phyloP scores from a whole-genome alignment of 1,140 invertebrate species.

The Globodera rostochiensis region DNA sequence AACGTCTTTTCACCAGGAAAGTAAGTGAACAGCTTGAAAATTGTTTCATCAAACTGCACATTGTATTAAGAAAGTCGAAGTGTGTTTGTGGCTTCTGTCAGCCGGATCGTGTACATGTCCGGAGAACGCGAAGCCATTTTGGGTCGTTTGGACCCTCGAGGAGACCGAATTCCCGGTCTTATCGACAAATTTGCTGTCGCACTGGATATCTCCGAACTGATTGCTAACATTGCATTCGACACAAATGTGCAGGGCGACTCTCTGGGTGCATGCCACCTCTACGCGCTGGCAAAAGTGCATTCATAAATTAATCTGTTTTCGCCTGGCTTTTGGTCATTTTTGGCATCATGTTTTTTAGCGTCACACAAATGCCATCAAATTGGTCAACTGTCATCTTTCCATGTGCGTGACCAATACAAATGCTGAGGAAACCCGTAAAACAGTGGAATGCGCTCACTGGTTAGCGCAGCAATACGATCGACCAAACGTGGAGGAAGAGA shows the following conservation, averaged over 20 bases:
- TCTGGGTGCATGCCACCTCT: slow-evolving; percentile 43
- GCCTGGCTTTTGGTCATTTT: not conserved
- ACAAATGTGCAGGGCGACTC: slow-evolving; percentile 42
- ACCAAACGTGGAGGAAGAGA: slow-evolving; percentile 26
- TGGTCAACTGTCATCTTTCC: slow-evolving; percentile 32
- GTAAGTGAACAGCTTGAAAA: not conserved
- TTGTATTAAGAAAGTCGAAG: slow-evolving; percentile 43
- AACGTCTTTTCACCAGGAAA: slow-evolving; percentile 15
- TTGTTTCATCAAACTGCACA: not conserved
- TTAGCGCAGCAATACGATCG: slow-evolving; percentile 37
- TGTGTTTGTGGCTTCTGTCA: slow-evolving; percentile 61
- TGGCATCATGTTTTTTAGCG: slow-evolving; percentile 31
- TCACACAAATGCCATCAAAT: slow-evolving; percentile 44
- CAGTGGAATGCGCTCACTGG: slow-evolving; percentile 45
- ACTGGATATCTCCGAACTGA: slow-evolving; percentile 46
- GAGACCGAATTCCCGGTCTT: slow-evolving; percentile 43
- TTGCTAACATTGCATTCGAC: slow-evolving; percentile 44
- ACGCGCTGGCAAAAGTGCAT: slow-evolving; percentile 34
- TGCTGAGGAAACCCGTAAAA: slow-evolving; percentile 1
- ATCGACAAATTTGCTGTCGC: slow-evolving; percentile 49
- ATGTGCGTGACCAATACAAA: slow-evolving; percentile 19
- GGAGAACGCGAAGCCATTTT: slow-evolving; percentile 49
- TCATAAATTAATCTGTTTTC: not conserved
- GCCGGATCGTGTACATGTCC: slow-evolving; percentile 55
- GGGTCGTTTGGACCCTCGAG: slow-evolving; percentile 44